phyloP scores from a whole-genome alignment of 2,888 invertebrate species.

The Clusia tigrina region DNA sequence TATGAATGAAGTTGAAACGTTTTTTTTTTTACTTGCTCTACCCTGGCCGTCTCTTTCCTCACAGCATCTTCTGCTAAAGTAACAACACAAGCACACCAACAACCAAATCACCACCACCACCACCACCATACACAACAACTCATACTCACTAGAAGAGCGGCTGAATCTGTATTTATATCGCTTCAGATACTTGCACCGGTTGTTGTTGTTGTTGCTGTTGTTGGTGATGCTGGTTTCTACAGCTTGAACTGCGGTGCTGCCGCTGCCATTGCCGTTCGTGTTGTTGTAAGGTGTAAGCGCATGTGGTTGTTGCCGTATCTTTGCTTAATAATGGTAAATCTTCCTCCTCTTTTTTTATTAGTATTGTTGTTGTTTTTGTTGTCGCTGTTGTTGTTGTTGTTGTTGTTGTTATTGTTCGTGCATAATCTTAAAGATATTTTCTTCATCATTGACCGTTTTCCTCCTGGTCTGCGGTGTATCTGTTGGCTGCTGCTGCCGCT shows the following conservation, averaged over 20 bases:
- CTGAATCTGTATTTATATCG: neutral
- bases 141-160: no score
- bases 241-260: conserved; percentile 15
- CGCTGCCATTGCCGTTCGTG: no score
- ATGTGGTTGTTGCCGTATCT: conserved; percentile 15
- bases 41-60: neutral
- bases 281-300: conserved; percentile 22
- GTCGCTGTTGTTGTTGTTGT: neutral
- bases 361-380: neutral
- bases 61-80: no score
- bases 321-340: conserved; percentile 18
- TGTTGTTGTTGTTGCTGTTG: conserved; percentile 20
- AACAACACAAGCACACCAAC: no score
- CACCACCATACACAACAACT: no score
- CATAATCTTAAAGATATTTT: neutral
- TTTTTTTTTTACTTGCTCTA: conserved; percentile 24
- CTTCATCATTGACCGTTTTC: neutral
- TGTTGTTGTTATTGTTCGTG: conserved; percentile 4
- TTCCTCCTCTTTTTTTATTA: neutral
- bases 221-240: conserved; percentile 14
- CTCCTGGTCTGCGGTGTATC: neutral
- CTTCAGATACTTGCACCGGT: conserved; percentile 25
- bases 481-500: conserved; percentile 4
- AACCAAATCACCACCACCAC: no score
- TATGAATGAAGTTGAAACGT: conserved; percentile 40